phyloP scores from a whole-genome alignment of 2,888 invertebrate genomes.

The Seira musarum region DNA sequence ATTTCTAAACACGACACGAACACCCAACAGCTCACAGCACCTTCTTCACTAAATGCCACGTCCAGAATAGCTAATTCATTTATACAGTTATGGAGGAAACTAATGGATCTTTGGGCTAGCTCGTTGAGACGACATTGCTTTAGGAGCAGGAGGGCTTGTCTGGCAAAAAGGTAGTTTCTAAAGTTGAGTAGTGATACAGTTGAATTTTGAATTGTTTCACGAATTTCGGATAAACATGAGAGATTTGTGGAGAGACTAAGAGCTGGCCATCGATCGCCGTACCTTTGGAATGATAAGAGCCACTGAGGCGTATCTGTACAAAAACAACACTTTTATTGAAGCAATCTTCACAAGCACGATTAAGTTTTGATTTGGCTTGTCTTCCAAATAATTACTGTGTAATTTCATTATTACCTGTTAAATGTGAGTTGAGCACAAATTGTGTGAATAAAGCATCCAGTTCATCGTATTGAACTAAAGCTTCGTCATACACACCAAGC shows the following conservation, averaged over 20 bases:
- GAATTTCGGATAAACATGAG: constrained; percentile 59
- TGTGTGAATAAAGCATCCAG: constrained; percentile 97
- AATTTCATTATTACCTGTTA: no score
- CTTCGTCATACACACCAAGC: constrained; percentile 93
- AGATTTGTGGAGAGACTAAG: constrained; percentile 75
- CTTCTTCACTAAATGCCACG: constrained; percentile 81
- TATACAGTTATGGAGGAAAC: constrained; percentile 91
- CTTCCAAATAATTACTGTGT: no score
- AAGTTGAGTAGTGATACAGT: constrained; percentile 83
- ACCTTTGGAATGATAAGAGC: constrained; percentile 85
- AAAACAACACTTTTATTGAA: constrained; percentile 43
- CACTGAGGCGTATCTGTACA: constrained; percentile 84
- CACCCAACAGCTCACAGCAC: constrained; percentile 93
- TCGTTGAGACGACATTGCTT: constrained; percentile 70
- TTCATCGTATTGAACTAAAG: constrained; percentile 97
- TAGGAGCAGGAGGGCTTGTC: constrained; percentile 72
- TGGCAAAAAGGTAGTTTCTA: constrained; percentile 92
- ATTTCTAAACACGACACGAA: constrained; percentile 93
- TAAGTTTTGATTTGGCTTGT: no score
- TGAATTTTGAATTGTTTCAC: constrained; percentile 68
- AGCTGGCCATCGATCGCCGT: constrained; percentile 88
- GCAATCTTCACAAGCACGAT: no score
- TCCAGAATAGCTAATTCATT: constrained; percentile 88
- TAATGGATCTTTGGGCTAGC: constrained; percentile 91
- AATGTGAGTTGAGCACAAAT: constrained; percentile 94